Evolutionary conservation across 1,140 invertebrate genomes (phyloP), one percentile per base, ranked within the genome.

Genomic region (Bombus haemorrhoidalis): DNA sequence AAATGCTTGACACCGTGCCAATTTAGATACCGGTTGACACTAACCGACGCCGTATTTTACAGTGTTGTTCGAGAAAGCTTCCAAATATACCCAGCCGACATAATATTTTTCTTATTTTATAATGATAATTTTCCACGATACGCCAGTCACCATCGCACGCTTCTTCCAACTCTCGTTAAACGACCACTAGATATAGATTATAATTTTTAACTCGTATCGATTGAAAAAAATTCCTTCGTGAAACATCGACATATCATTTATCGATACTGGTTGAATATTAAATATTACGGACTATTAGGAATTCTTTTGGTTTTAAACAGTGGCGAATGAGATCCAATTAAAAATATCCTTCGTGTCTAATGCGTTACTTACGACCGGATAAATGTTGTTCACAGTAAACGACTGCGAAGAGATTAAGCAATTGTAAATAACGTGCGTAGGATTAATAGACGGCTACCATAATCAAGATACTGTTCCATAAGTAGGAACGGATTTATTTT

Each of bases 11-110:
- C 66, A 53, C 47, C 34, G 53, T 73, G 53, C 69, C 79, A 81
- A 73, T 73, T 81, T 81, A 81, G 37, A 73, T 81, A 73, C 53
- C 68, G 69, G 37, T 39, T 62, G 53, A 73, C 47, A 62, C 68
- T 62, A 62, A 73, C 72, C 47, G 69, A 62, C 73, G 32, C 37
- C 10, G 69, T 81, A 59, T 34, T 32, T 73, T 81, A 43, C 10
- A 22, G 15, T 28, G 5, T 28, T 10, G 34, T 34, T 66, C 43
- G 34, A 10, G 43, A 34, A 32, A 69, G 25, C 18, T 22, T 78
- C 25, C 59, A 72, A 72, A n/a, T 81, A 59, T 10, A 41, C n/a
- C 28, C 28, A 62, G 28, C 34, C 41, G 22, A 34, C 34, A 34
- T 25, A 28, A 57, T 32, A 72, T 81, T 57, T 81, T 41, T 28